Evolutionary conservation across 2,888 invertebrate genomes (phyloP).

Genomic region (Gortyna flavago): DNA sequence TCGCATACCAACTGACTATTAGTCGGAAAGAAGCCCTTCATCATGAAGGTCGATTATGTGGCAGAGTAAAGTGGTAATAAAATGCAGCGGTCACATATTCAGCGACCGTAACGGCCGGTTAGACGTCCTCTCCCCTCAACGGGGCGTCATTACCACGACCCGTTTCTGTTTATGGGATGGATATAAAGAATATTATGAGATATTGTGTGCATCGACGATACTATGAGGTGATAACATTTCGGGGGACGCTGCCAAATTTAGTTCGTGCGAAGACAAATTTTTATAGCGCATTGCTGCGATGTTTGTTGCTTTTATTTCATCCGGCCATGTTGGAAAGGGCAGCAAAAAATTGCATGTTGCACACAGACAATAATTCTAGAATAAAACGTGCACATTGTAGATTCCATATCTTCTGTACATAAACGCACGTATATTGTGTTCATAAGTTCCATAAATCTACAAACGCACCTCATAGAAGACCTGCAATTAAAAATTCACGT

Average conservation of each 20-base stretch:
- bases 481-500: constrained; percentile 60
- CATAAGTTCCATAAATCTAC: constrained; percentile 4
- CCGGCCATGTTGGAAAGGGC: constrained; percentile 38
- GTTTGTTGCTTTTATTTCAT: constrained; percentile 63
- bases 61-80: constrained; percentile 90
- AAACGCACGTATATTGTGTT: not conserved
- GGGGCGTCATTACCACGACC: constrained; percentile 87
- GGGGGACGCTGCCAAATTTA: constrained; percentile 80
- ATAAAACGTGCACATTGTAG: constrained; percentile 9
- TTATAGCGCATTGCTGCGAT: constrained; percentile 71
- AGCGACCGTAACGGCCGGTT: constrained; percentile 88
- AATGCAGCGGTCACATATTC: constrained; percentile 90
- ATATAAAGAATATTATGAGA: constrained; percentile 90
- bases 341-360: constrained; percentile 34
- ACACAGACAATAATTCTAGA: not conserved
- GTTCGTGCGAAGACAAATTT: constrained; percentile 80
- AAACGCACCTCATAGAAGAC: constrained; percentile 4
- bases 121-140: constrained; percentile 85
- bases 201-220: constrained; percentile 86
- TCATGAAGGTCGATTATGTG: constrained; percentile 90
- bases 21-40: constrained; percentile 86
- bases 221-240: constrained; percentile 88
- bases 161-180: constrained; percentile 89
- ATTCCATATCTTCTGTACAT: not conserved
- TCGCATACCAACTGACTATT: constrained; percentile 82